phyloP scores from a whole-genome alignment of 2,797 vertebrate genomes.

The Pseudomugil tenellus region DNA sequence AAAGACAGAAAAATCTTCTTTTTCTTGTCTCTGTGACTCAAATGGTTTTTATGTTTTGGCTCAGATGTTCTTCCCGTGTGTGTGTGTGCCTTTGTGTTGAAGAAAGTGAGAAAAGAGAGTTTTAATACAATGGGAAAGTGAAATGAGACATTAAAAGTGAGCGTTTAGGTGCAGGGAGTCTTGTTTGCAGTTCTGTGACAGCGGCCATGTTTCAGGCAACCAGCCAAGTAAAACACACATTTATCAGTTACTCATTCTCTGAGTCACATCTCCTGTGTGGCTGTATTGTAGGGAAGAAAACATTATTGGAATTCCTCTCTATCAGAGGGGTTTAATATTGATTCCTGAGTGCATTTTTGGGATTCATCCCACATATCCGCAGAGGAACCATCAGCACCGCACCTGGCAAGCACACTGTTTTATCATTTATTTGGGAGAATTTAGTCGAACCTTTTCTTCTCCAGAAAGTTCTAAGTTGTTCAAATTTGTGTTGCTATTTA shows the following conservation, averaged over 20 bases:
- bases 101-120: slow-evolving; percentile 16
- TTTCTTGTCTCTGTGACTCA: slow-evolving; percentile 24
- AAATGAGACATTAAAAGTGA: slow-evolving; percentile 20
- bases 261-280: slow-evolving; percentile 61
- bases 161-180: slow-evolving; percentile 22
- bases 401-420: neutral
- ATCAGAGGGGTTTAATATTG: slow-evolving; percentile 49
- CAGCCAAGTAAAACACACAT: slow-evolving; percentile 66
- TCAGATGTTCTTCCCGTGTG: neutral
- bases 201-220: slow-evolving; percentile 29
- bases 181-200: slow-evolving; percentile 25
- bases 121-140: slow-evolving; percentile 22
- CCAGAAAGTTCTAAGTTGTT: neutral
- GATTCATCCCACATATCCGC: slow-evolving; percentile 44
- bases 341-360: slow-evolving; percentile 40
- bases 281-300: slow-evolving; percentile 58
- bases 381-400: neutral
- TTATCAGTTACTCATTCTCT: slow-evolving; percentile 48
- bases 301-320: slow-evolving; percentile 59
- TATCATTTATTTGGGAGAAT: slow-evolving; percentile 2
- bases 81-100: slow-evolving; percentile 9
- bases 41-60: slow-evolving; percentile 30
- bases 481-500: neutral
- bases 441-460: slow-evolving; percentile 2
- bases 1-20: slow-evolving; percentile 21